A percentile compares a stretch with the other conserved stretches of the same genome.
These are phyloP conservation scores for Philonicus albiceps DNA, from an alignment of 2,888 invertebrate genomes.

Conservation along the genomic window DNA sequence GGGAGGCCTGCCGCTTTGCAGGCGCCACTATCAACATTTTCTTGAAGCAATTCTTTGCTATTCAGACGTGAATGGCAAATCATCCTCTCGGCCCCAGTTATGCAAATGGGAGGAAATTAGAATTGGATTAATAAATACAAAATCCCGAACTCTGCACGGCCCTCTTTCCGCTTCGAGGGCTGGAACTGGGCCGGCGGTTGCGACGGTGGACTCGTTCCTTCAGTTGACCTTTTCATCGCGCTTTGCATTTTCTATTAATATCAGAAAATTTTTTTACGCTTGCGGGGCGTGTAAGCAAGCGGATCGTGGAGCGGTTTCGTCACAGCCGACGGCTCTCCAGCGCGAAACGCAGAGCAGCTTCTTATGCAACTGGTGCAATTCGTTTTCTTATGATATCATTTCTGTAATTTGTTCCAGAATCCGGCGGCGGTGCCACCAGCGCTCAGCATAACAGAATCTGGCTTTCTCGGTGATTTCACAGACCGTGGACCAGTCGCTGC, in stretches of 20 bases:
- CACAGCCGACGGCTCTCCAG: slow-evolving; percentile 27
- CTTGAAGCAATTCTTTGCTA: neutral
- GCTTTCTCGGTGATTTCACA: slow-evolving; percentile 32
- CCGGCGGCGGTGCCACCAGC: slow-evolving; percentile 30
- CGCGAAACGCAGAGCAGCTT: slow-evolving; percentile 8
- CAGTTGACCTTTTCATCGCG: neutral
- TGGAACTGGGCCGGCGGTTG: neutral
- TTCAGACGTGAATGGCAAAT: neutral
- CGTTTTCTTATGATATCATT: slow-evolving; percentile 35
- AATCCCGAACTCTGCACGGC: neutral
- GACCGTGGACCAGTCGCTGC: slow-evolving; percentile 10
- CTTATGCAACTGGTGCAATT: slow-evolving; percentile 40
- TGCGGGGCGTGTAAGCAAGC: neutral
- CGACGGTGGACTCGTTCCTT: neutral
- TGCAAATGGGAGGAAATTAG: neutral
- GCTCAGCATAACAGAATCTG: slow-evolving; percentile 44
- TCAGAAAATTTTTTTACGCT: slow-evolving; percentile 8
- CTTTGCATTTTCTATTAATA: slow-evolving; percentile 1
- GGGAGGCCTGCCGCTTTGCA: neutral
- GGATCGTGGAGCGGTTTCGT: slow-evolving; percentile 8
- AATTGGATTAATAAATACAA: neutral
- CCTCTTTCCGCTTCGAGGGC: neutral
- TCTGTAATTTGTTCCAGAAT: slow-evolving; percentile 42
- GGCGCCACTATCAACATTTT: neutral
- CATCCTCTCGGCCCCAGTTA: neutral